A percentile compares a stretch with the other conserved stretches of the same genome.
Evolutionary conservation across 2,113 vertebrate species (phyloP).

Genomic region (Chauna torquata): DNA sequence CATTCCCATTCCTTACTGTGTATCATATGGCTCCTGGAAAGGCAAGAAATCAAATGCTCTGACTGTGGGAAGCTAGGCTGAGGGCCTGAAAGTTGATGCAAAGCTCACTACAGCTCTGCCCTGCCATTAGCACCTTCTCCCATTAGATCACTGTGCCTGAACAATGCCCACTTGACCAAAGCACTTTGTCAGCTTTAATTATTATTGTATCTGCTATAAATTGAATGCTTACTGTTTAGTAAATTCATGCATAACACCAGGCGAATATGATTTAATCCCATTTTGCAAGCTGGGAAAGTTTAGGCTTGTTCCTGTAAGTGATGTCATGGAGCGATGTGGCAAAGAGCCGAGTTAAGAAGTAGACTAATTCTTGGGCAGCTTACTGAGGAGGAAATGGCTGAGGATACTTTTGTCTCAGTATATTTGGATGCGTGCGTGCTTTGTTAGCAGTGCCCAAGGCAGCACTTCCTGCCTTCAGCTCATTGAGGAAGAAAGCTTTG

Average conservation of each 20-base stretch:
- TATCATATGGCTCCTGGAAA: not conserved
- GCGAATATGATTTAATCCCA: not conserved
- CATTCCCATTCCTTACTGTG: not conserved
- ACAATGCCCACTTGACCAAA: not conserved
- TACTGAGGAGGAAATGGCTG: not conserved
- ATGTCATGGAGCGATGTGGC: not conserved
- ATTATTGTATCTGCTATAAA: not conserved
- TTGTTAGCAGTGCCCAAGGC: not conserved
- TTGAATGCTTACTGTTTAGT: not conserved
- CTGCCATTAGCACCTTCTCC: not conserved
- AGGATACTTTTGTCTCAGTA: not conserved
- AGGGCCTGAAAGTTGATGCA: not conserved
- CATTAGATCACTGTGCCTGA: not conserved
- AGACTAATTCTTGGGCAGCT: not conserved
- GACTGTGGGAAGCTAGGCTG: not conserved
- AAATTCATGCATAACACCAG: not conserved
- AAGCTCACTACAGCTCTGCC: not conserved
- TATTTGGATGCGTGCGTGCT: rapidly evolving
- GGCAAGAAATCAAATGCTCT: not conserved
- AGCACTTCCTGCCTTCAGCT: not conserved
- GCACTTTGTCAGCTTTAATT: not conserved
- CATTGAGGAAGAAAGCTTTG: not conserved
- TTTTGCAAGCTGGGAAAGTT: not conserved
- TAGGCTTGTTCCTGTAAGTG: not conserved
- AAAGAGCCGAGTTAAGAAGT: not conserved